Conservation (phyloP, 2,797 vertebrate species). For the Cyclopterus lumpus region DNA sequence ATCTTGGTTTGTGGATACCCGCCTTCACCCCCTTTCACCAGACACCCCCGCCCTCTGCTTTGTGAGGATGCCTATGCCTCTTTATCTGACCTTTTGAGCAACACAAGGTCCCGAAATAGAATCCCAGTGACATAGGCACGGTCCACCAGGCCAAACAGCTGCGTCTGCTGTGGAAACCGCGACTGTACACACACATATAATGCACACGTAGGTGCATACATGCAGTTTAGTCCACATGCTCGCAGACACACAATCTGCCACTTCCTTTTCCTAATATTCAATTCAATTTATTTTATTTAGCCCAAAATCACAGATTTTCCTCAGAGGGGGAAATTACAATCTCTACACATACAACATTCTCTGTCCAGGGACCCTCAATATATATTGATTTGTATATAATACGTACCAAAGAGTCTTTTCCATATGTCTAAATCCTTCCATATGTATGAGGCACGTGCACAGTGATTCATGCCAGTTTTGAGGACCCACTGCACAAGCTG, state of each 20-base stretch:
- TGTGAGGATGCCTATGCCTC: conserved; percentile 71
- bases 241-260: neutral
- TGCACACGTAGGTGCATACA: conserved; percentile 14
- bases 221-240: neutral
- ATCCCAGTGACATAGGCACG: conserved; percentile 70
- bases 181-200: conserved; percentile 52
- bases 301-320: no score
- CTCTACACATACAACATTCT: no score
- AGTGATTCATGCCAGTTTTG: neutral
- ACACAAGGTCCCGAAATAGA: conserved; percentile 84
- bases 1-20: conserved; percentile 53
- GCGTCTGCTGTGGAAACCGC: conserved; percentile 82
- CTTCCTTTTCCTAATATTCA: neutral
- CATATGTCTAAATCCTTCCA: neutral
- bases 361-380: no score
- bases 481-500: no score
- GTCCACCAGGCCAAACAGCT: conserved; percentile 78
- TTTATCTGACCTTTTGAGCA: conserved; percentile 86
- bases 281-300: no score
- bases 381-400: neutral
- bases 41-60: conserved; percentile 64
- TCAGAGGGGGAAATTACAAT: no score
- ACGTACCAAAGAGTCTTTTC: neutral
- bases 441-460: neutral
- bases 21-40: conserved; percentile 51